phyloP scores from a whole-genome alignment of 2,797 vertebrate species.

The Taeniopygia guttata region DNA sequence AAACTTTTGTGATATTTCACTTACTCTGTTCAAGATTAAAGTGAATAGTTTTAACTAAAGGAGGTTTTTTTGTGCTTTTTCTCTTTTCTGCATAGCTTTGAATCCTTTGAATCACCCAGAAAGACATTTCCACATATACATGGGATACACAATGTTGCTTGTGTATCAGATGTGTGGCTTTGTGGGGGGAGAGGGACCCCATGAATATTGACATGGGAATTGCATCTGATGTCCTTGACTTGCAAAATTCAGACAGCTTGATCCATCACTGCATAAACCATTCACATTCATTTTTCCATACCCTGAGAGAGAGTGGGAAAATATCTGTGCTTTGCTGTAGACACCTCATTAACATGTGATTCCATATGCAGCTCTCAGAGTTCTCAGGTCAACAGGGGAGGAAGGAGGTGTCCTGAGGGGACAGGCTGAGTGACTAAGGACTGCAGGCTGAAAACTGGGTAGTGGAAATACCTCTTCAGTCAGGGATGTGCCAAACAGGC shows the following conservation, averaged over 20 bases:
- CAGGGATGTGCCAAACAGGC: neutral
- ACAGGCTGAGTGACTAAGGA: neutral
- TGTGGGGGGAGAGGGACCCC: neutral
- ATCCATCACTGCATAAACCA: neutral
- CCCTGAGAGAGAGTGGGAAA: neutral
- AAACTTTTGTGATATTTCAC: neutral
- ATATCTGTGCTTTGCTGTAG: neutral
- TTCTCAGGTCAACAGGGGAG: neutral
- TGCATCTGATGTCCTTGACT: neutral
- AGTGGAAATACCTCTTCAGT: neutral
- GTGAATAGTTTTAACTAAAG: neutral
- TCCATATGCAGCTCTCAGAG: neutral
- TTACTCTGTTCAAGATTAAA: neutral
- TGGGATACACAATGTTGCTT: neutral
- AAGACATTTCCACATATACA: neutral
- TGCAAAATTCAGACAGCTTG: neutral
- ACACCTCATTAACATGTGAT: neutral
- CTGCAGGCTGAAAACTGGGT: neutral
- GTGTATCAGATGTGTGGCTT: neutral
- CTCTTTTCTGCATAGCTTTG: neutral
- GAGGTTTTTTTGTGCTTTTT: neutral
- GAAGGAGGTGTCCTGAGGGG: neutral
- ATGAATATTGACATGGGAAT: neutral
- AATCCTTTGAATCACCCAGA: neutral
- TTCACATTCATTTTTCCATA: neutral